A percentile compares a stretch with the other conserved stretches of the same genome.
These are phyloP conservation scores for Gambusia yucatana DNA, from an alignment of 2,797 vertebrate species.

Conservation along the genomic window DNA sequence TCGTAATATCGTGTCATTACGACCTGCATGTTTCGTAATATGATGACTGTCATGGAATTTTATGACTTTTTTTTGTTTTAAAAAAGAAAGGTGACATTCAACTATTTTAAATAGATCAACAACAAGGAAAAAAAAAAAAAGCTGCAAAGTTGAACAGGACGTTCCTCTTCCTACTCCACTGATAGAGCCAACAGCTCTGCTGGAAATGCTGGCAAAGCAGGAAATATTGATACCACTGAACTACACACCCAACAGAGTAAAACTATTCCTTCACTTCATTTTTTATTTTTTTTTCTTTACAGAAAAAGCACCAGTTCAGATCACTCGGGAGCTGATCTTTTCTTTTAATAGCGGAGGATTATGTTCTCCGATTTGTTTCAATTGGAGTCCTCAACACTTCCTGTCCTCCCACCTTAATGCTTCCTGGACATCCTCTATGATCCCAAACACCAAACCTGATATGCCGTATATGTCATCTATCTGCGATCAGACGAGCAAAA, in stretches of 20 bases:
- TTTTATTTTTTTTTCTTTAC: background rate
- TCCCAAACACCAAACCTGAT: background rate
- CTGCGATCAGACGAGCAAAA: background rate
- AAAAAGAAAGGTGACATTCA: background rate
- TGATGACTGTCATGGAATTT: no score
- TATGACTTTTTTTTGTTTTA: background rate
- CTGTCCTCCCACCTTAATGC: background rate
- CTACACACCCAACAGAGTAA: background rate
- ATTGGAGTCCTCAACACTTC: background rate
- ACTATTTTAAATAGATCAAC: background rate
- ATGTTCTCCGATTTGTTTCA: background rate
- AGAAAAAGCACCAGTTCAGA: background rate
- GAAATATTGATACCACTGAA: conserved; percentile 21
- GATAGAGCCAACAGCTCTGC: conserved; percentile 17
- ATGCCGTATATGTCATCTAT: background rate
- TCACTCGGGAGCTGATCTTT: background rate
- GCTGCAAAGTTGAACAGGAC: conserved; percentile 44
- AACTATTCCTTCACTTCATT: background rate
- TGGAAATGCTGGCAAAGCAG: conserved; percentile 51
- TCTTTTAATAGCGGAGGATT: background rate
- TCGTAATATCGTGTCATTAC: no score
- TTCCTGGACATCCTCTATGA: conserved; percentile 31
- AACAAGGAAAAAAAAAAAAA: background rate
- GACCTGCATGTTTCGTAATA: no score
- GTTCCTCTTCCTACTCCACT: conserved; percentile 19